Evolutionary conservation across 2,797 vertebrate genomes (phyloP).

Genomic region (Leuciscus waleckii): DNA sequence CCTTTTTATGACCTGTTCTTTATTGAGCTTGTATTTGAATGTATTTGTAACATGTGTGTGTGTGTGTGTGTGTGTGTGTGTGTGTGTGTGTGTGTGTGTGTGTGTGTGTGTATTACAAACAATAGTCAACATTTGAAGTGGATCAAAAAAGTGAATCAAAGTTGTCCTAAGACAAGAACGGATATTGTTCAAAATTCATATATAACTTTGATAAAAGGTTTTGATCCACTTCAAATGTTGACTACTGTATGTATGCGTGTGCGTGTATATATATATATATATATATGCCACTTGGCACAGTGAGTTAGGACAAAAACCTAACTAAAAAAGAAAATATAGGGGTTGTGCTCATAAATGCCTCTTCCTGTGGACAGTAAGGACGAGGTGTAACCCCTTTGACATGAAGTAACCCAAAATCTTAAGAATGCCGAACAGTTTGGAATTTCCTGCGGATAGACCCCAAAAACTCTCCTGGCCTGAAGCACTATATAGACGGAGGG

Average conservation of each 20-base stretch:
- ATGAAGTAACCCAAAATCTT: background rate
- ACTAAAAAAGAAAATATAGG: background rate
- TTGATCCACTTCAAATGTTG: too few species aligned
- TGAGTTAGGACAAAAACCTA: background rate
- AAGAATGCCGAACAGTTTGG: background rate
- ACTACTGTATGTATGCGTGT: too few species aligned
- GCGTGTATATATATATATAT: background rate
- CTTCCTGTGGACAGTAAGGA: background rate
- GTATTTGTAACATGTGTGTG: background rate
- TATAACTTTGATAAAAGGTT: too few species aligned
- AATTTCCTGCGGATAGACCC: conserved; percentile 27
- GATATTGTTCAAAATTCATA: too few species aligned
- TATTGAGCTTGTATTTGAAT: background rate
- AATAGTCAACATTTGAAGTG: too few species aligned
- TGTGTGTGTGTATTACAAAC: too few species aligned
- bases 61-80: too few species aligned
- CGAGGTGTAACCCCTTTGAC: background rate
- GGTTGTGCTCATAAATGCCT: background rate
- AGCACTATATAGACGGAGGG: conserved; percentile 2
- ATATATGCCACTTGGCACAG: background rate
- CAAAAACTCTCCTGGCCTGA: background rate
- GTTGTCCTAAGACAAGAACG: too few species aligned
- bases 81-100: too few species aligned
- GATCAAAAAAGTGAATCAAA: too few species aligned
- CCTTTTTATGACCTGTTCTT: background rate